phyloP scores from a whole-genome alignment of 2,797 vertebrate genomes.

The Lacerta agilis region DNA sequence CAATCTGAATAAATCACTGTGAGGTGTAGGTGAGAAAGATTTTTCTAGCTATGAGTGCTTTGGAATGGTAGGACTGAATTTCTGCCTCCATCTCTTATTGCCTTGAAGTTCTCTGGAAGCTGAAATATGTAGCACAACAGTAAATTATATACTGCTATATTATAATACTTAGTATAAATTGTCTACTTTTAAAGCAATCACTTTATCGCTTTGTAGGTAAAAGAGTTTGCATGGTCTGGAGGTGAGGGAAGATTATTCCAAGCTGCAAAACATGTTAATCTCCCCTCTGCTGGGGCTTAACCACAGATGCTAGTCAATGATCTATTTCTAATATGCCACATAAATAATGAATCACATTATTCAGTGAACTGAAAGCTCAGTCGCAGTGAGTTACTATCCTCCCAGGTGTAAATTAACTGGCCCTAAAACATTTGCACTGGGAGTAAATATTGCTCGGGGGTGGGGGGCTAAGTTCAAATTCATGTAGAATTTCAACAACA shows the following conservation, averaged over 20 bases:
- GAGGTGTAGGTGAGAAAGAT: not conserved
- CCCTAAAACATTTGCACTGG: conserved; percentile 31
- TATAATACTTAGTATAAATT: conserved; percentile 28
- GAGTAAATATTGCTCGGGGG: conserved; percentile 13
- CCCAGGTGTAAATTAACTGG: conserved; percentile 25
- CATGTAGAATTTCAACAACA: not conserved
- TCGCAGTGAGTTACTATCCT: conserved; percentile 36
- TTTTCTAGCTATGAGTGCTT: not conserved
- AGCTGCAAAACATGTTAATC: conserved; percentile 57
- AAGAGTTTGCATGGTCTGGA: conserved; percentile 34
- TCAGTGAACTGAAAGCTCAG: conserved; percentile 55
- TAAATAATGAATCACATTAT: conserved; percentile 63
- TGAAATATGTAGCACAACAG: not conserved
- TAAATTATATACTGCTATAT: conserved; percentile 18
- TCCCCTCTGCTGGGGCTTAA: conserved; percentile 50
- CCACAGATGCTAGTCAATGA: conserved; percentile 55
- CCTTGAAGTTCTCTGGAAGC: conserved; percentile 5
- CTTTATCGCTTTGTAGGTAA: conserved; percentile 33
- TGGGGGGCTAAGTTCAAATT: not conserved
- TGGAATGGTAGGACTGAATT: not conserved
- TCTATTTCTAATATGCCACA: conserved; percentile 53
- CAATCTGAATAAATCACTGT: not conserved
- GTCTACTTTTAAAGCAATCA: conserved; percentile 37
- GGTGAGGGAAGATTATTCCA: conserved; percentile 54
- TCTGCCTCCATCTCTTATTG: not conserved